Base-by-base conservation (phyloP, 2,888 invertebrate genomes). In the Cyclophora albipunctata region DNA sequence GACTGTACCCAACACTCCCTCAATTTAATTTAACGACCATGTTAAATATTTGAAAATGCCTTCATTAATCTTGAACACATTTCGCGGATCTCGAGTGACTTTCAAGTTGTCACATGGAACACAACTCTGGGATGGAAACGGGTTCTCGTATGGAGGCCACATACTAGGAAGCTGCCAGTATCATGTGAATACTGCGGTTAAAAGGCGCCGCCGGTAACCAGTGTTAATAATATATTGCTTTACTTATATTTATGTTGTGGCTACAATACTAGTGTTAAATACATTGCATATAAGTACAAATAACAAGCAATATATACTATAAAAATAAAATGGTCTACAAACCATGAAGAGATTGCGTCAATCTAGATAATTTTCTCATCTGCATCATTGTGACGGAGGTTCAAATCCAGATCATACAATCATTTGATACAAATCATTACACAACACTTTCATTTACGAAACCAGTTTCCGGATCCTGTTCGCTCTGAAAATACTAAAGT, bases 261-360 rank as follows among this genome's bases (percentile, higher is more conserved):
- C 20, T 20, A n/a, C n/a, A 1, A 20, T 20, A 20, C 20, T 20
- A 20, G 20, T 1, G 20, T 3, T 40, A 3, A 40, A 40, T 40
- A 40, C 3, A 40, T 5, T 40, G 5, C 40, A 40, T n/a, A 40
- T 20, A 20, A 20, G 20, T 20, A 20, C 20, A 20, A 20, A 20
- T 20, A 20, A 20, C 20, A 20, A 20, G 20, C 20, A 40, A 7
- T 7, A 42, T 43, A 34, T 6, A 43, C 6, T 43, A 34, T 33
- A 53, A 55, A 51, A 46, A 46, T 40, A 49, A 34, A 66, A 20
- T 20, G 20, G 20, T 20, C 20, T 77, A 85, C 85, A 64, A 72
- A 87, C 88, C 87, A 61, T 81, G 77, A 63, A 85, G 78, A 59
- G 86, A 85, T 71, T 84, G 71, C 52, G 84, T 83, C 56, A 85